Evolutionary conservation across 2,797 vertebrate genomes (phyloP), one percentile per base, ranked within the genome.

Genomic region (Coendou prehensilis): DNA sequence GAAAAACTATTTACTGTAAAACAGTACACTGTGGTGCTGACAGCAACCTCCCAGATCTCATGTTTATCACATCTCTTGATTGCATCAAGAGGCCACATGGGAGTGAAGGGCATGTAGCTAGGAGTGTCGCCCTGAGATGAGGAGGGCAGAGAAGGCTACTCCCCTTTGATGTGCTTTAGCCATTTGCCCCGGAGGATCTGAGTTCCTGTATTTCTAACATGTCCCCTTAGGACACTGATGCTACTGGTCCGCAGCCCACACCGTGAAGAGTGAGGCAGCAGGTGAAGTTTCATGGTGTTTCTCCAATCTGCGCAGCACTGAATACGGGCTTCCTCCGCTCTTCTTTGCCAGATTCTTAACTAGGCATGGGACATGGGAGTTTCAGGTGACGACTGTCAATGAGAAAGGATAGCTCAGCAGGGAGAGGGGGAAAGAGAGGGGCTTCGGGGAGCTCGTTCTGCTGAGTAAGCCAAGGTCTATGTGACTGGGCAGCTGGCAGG

Each of bases 141-240:
- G 33, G 14, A 13, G 0, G 14, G 15, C 9, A 13, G 56, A 67
- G 37, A 45, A 11, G 22, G 33, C 50, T 11, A 7, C 45, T 41
- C 14, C 17, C 17, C 41, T 61, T 26, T 4, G 1, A 50, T 2
- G 4, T 28, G 81, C 17, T 75, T 5, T 84, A 33, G 45, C 23
- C 0, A 0, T 8, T 13, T 33, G 15, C 33, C n/a, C 6, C 6
- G 37, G 37, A 11, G 30, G 57, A 37, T 37, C 57, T 0, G 2
- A 47, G 54, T 18, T 22, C 20, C 71, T 1, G 6, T 26, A 3
- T 76, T 71, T 54, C 57, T 75, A 14, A 3, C 26, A 2, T 5
- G 28, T 45, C 87, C 64, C 28, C 37, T 22, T 75, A 13, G 4
- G 54, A n/a, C 2, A 0, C 9, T 0, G 2, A 28, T 7, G 15